These are phyloP conservation scores for Lepidocolaptes lacrymiger DNA, from an alignment of 2,797 vertebrate species.

Conservation along the genomic window DNA sequence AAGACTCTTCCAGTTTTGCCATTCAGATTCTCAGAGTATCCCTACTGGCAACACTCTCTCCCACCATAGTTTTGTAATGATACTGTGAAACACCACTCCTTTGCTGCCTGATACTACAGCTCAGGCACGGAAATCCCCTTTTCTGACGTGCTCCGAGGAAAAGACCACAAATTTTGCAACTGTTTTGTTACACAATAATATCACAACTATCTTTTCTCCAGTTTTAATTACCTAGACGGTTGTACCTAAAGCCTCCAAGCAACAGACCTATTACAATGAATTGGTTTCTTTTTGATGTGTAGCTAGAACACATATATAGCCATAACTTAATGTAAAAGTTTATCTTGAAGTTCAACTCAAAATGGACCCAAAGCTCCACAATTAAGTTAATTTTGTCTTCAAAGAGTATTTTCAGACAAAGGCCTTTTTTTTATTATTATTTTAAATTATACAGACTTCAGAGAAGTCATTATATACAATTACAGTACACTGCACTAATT, in stretches of 20 bases:
- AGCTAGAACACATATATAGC: not conserved
- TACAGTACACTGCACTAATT: not conserved
- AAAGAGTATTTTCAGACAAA: not conserved
- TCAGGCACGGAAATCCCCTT: not conserved
- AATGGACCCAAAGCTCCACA: not conserved
- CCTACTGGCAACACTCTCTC: not conserved
- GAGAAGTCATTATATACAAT: not conserved
- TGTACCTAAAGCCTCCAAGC: not conserved
- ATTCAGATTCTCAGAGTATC: not conserved
- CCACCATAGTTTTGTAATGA: not conserved
- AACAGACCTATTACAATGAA: not conserved
- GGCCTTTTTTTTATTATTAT: not conserved
- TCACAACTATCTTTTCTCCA: not conserved
- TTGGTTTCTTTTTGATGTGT: not conserved
- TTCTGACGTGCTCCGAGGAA: not conserved
- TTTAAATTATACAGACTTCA: not conserved
- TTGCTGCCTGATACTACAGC: not conserved
- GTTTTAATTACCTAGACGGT: not conserved
- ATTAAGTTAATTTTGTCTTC: not conserved
- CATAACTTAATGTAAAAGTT: not conserved
- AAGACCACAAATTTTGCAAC: not conserved
- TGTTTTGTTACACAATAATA: not conserved
- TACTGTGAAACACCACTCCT: not conserved
- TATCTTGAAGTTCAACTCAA: not conserved
- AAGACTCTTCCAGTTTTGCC: not conserved